Percentiles rank a stretch among this genome's conserved stretches.
phyloP scores from a whole-genome alignment of 2,888 invertebrate species.

The Pasiphila rectangulata region DNA sequence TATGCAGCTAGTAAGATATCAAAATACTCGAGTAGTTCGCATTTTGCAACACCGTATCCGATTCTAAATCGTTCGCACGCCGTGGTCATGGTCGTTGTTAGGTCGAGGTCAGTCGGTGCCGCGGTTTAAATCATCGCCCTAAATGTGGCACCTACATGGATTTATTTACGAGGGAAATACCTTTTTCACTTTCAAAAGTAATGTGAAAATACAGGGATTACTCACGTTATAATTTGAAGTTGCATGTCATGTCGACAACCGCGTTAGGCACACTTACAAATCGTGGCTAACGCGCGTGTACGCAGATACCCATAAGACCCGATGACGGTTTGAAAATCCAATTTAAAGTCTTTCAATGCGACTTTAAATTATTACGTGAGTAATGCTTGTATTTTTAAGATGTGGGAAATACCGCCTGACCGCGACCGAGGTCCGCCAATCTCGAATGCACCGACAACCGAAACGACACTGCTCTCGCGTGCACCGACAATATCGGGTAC shows the following conservation, averaged over 20 bases:
- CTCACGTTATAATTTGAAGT: too few species aligned
- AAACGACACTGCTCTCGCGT: slow-evolving; percentile 66
- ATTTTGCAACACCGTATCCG: slow-evolving; percentile 67
- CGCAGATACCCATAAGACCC: too few species aligned
- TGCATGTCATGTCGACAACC: too few species aligned
- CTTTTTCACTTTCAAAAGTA: too few species aligned
- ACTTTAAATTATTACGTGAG: too few species aligned
- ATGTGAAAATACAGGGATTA: too few species aligned
- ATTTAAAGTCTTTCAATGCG: too few species aligned
- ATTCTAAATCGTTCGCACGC: slow-evolving; percentile 49
- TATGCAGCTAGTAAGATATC: slow-evolving; percentile 93
- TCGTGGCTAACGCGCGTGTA: too few species aligned
- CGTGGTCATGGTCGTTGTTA: slow-evolving; percentile 68
- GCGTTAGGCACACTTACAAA: too few species aligned
- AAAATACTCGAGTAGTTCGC: slow-evolving; percentile 40
- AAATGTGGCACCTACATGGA: slow-evolving; percentile 28
- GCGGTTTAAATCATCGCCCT: slow-evolving; percentile 28
- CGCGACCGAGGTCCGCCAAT: slow-evolving; percentile 22
- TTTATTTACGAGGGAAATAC: slow-evolving; percentile 27
- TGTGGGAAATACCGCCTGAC: slow-evolving; percentile 27
- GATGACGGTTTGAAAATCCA: too few species aligned
- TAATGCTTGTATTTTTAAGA: too few species aligned
- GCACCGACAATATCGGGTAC: slow-evolving; percentile 59
- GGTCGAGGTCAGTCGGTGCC: slow-evolving; percentile 37
- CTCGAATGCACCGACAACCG: too few species aligned